phyloP scores from a whole-genome alignment of 1,140 invertebrate species.

The Alviniconcha marisindica region DNA sequence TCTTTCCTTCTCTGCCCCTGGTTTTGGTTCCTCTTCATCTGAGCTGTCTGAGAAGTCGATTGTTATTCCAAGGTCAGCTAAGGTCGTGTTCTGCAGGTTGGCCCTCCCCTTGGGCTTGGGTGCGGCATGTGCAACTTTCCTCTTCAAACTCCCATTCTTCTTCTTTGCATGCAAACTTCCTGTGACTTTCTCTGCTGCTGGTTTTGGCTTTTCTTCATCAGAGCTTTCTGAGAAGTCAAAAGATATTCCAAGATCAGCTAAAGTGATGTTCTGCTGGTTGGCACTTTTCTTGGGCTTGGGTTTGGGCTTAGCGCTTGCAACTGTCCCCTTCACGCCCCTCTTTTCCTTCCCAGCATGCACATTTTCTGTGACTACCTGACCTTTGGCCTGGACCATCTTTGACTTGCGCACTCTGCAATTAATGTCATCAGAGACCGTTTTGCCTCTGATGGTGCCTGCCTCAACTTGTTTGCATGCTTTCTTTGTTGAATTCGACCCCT shows the following conservation, averaged over 20 bases:
- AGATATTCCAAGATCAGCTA: not conserved
- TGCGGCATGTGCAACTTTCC: too few species aligned
- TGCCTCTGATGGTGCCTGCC: too few species aligned
- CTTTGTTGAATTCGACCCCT: too few species aligned
- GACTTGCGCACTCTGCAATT: not conserved
- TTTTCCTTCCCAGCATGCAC: not conserved
- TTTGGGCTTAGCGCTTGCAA: not conserved
- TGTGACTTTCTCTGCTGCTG: not conserved
- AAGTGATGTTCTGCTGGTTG: not conserved
- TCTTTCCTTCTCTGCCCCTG: not conserved
- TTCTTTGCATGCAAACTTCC: not conserved
- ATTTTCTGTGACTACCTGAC: not conserved
- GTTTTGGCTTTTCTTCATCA: not conserved
- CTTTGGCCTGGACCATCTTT: not conserved
- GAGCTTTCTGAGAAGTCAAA: conserved; percentile 9
- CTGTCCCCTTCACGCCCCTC: too few species aligned
- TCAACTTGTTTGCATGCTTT: not conserved
- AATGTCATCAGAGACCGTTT: not conserved
- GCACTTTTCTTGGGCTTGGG: not conserved
- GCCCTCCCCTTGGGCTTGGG: not conserved
- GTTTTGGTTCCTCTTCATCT: not conserved
- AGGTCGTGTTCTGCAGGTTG: not conserved
- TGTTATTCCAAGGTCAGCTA: not conserved
- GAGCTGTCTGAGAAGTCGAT: not conserved
- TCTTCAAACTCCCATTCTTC: not conserved